Evolutionary conservation across 2,888 invertebrate genomes (phyloP).

Genomic region (Scaeva pyrastri): DNA sequence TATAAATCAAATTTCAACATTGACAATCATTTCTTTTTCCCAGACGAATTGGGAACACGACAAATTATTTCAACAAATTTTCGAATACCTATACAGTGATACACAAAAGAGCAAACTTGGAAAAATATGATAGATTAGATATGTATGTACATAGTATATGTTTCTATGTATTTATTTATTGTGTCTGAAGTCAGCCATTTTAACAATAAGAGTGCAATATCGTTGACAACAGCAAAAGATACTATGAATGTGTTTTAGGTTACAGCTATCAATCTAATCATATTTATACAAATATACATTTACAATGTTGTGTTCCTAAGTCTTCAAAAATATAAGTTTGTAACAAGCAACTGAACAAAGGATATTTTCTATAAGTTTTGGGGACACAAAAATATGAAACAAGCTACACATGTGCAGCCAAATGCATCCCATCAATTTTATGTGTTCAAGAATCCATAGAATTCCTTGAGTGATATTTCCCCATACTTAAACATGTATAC

Average conservation of each 20-base stretch:
- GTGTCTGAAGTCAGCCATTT: conserved; percentile 40
- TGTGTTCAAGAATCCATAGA: not conserved
- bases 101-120: conserved; percentile 34
- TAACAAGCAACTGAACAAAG: conserved; percentile 35
- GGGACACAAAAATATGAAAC: not conserved
- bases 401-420: conserved; percentile 26
- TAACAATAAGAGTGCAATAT: conserved; percentile 7
- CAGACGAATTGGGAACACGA: not conserved
- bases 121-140: not conserved
- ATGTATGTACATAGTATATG: no score
- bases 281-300: not conserved
- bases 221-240: conserved; percentile 7
- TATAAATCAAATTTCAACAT: not conserved
- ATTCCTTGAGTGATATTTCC: conserved; percentile 12
- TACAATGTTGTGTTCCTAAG: not conserved
- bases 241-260: not conserved
- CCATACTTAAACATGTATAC: no score
- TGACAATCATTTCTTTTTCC: not conserved
- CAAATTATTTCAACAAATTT: conserved; percentile 41
- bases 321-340: not conserved
- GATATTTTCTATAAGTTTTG: conserved; percentile 10
- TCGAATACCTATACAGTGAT: not conserved
- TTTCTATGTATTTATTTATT: conserved; percentile 34
- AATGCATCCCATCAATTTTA: conserved; percentile 36
- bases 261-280: no score